Evolutionary conservation across 2,797 vertebrate genomes (phyloP).

Genomic region (Spondyliosoma cantharus): DNA sequence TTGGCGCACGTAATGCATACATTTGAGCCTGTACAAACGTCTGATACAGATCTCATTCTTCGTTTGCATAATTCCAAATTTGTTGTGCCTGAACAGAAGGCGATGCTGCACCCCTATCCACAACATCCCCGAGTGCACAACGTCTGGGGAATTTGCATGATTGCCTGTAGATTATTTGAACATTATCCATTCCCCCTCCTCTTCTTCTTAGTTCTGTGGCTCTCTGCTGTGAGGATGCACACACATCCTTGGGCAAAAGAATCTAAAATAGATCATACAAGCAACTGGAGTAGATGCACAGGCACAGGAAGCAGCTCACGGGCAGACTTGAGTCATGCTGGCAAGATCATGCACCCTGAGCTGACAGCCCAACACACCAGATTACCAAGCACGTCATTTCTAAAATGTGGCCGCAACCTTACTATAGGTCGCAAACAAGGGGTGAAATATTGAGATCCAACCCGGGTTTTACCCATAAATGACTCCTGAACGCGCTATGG

Average conservation of each 20-base stretch:
- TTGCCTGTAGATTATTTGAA: constrained; percentile 85
- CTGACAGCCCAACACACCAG: constrained; percentile 81
- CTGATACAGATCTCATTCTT: constrained; percentile 67
- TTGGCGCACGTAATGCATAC: constrained; percentile 41
- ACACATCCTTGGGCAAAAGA: constrained; percentile 82
- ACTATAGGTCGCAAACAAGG: constrained; percentile 59
- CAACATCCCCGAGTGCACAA: constrained; percentile 66
- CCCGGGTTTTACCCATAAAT: constrained; percentile 20
- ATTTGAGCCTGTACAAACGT: constrained; percentile 38
- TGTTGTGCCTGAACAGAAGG: constrained; percentile 71
- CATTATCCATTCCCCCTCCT: constrained; percentile 73
- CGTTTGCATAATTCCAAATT: constrained; percentile 78
- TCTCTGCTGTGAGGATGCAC: constrained; percentile 82
- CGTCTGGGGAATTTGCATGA: constrained; percentile 82
- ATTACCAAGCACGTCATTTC: constrained; percentile 81
- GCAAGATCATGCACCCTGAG: constrained; percentile 84
- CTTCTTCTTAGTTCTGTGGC: constrained; percentile 69
- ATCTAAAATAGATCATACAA: constrained; percentile 86
- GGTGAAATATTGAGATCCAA: constrained; percentile 18
- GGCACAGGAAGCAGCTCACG: constrained; percentile 82
- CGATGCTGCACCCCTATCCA: constrained; percentile 61
- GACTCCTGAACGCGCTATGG: constrained; percentile 20
- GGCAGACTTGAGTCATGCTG: constrained; percentile 87
- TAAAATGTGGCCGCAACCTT: constrained; percentile 67
- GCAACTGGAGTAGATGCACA: constrained; percentile 82